These are phyloP conservation scores for Bombus consobrinus DNA, from an alignment of 1,140 invertebrate genomes.

Conservation along the genomic window DNA sequence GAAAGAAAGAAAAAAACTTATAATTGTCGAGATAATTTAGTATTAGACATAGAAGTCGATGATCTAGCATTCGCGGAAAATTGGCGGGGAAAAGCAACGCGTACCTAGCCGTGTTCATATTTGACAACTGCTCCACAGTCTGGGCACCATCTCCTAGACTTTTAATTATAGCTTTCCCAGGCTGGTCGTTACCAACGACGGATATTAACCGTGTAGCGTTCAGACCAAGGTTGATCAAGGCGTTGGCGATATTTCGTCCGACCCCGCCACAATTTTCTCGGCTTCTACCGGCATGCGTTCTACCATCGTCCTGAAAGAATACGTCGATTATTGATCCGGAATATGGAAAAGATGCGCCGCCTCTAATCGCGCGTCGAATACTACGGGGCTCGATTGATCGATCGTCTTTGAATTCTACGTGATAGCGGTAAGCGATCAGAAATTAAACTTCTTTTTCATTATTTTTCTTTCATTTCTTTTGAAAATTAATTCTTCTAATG, in stretches of 20 bases:
- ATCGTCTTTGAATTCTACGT: conserved; percentile 23
- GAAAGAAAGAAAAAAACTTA: not conserved
- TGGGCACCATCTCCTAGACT: conserved; percentile 80
- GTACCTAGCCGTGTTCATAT: conserved; percentile 79
- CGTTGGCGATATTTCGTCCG: conserved; percentile 94
- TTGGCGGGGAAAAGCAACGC: not conserved
- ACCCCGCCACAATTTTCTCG: conserved; percentile 92
- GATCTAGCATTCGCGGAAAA: not conserved
- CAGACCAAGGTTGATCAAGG: conserved; percentile 88
- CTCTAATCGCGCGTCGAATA: conserved; percentile 41
- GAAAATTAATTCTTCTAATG: not conserved
- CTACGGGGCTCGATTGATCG: conserved; percentile 25
- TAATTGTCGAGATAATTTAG: not conserved
- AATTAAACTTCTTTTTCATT: not conserved
- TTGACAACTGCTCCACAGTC: conserved; percentile 68
- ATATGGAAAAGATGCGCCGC: conserved; percentile 54
- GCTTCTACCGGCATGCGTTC: conserved; percentile 88
- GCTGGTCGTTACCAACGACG: conserved; percentile 89
- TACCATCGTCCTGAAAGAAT: conserved; percentile 87
- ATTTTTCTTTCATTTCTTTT: too few relatives aligned
- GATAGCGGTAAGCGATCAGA: conserved; percentile 12
- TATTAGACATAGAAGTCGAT: not conserved
- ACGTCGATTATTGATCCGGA: conserved; percentile 49
- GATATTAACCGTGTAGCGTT: conserved; percentile 88
- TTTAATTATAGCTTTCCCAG: conserved; percentile 81